Base-by-base conservation (phyloP, 2,113 vertebrate genomes). In the Brachirus orientalis region DNA sequence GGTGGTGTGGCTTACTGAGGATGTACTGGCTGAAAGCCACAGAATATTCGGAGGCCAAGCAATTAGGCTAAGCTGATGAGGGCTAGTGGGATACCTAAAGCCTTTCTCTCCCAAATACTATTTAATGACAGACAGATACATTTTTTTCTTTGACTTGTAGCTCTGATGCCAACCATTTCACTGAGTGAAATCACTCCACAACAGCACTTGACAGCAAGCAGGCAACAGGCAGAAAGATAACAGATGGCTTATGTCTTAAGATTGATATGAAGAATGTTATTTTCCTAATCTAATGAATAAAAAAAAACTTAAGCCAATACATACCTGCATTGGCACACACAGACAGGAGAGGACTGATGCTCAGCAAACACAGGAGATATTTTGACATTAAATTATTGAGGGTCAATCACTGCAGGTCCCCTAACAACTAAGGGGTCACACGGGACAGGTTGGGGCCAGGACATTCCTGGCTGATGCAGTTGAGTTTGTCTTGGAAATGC, bases 401-500 rank as follows among this genome's bases (percentile, higher is more conserved):
- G 72, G 67, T 76, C 77, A 82, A 47, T 58, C 38, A 43, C 50
- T 65, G 40, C 64, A 48, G 56, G 16, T 2, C 54, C 40, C 53
- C 55, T 63, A 67, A 76, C 36, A 64, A 53, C n/a, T 8, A 4
- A 19, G 62, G 73, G 89, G 87, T 88, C 88, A 89, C 11, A 4
- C 54, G 73, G 86, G 88, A 84, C 65, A 11, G 48, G 47, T 63
- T 79, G 74, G 67, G 82, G 75, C 77, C 71, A 56, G 17, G 65
- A 75, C 74, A 79, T 86, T 90, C 82, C 75, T 67, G 72, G 59
- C 69, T 87, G 80, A 86, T 66, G 71, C 71, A 69, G 77, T 60
- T 74, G 88, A 72, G 57, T 79, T 83, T 85, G 89, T 85, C 81
- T 91, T 90, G 88, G 90, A 91, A 90, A 85, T 79, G 77, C 86